Base-by-base conservation (phyloP, 37 sponge, comb jelly and placozoan genomes). In the Bolinopsis microptera region DNA sequence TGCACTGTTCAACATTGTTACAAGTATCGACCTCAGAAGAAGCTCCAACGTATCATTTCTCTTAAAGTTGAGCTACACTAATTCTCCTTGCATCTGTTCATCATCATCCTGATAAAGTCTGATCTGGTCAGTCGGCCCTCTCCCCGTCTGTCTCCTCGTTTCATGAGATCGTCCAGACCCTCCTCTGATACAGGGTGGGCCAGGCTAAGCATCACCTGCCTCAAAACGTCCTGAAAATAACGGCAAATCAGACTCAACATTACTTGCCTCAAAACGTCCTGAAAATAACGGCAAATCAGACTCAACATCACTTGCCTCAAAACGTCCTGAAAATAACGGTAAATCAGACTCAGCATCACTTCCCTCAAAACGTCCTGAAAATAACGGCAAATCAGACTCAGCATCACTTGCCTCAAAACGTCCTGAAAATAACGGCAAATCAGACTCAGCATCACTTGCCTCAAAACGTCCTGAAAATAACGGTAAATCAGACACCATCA, bases 21-120 rank as follows among this genome's bases (percentile, higher is more conserved):
- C n/a, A n/a, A n/a, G n/a, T n/a, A n/a, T n/a, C n/a, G n/a, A n/a
- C n/a, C n/a, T n/a, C n/a, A n/a, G n/a, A n/a, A n/a, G n/a, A n/a
- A n/a, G n/a, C n/a, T n/a, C n/a, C n/a, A n/a, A n/a, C n/a, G n/a
- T n/a, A n/a, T n/a, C n/a, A n/a, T n/a, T n/a, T n/a, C n/a, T n/a
- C n/a, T n/a, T n/a, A n/a, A n/a, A n/a, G n/a, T n/a, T n/a, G n/a
- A n/a, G n/a, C n/a, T n/a, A n/a, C n/a, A n/a, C 61, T 48, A 13
- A 48, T 48, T 13, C 13, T 48, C 9, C 13, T 48, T 48, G 61
- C 75, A 30, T 72, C 75, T 72, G 31, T 86, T 86, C 90, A 86
- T 86, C 90, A 86, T 86, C 16, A 86, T 35, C n/a, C 35, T 39
- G 61, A 86, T 40, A 86, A 86, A 86, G 61, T 86, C 90, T 39